These are phyloP conservation scores for Lordiphosa collinella DNA, from an alignment of 1,140 invertebrate genomes.

Conservation along the genomic window DNA sequence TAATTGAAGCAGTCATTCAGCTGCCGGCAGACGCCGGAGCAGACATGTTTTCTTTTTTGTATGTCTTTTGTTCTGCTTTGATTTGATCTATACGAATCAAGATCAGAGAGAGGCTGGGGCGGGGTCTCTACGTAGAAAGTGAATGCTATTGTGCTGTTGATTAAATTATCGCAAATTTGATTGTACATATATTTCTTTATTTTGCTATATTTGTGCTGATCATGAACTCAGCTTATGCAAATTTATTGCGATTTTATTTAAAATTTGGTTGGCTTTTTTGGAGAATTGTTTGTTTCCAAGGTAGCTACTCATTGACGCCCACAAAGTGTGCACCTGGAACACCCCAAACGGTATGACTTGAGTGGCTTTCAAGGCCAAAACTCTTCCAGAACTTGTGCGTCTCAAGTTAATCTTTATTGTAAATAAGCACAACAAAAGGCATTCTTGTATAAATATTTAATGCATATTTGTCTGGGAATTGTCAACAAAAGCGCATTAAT, in stretches of 20 bases:
- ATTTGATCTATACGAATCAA: conserved; percentile 78
- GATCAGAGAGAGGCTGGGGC: conserved; percentile 30
- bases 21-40: conserved; percentile 53
- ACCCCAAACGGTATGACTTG: neutral
- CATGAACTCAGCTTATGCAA: conserved; percentile 26
- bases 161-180: conserved; percentile 41
- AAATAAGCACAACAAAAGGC: too few relatives aligned
- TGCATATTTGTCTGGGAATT: neutral
- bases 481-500: conserved; percentile 10
- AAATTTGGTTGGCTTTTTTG: conserved; percentile 1
- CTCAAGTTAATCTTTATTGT: too few relatives aligned
- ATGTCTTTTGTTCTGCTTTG: conserved; percentile 40
- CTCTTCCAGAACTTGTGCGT: too few relatives aligned
- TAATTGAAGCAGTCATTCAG: conserved; percentile 67
- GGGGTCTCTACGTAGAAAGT: conserved; percentile 16
- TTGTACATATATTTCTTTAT: neutral
- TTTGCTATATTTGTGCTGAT: neutral
- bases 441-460: neutral
- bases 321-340: neutral
- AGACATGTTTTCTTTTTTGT: conserved; percentile 44
- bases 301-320: neutral
- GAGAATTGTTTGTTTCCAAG: conserved; percentile 11
- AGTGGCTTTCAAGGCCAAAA: too few relatives aligned
- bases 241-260: conserved; percentile 43
- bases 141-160: conserved; percentile 21